Conservation (phyloP, 2,797 vertebrate genomes). For the Acanthornis magna region DNA sequence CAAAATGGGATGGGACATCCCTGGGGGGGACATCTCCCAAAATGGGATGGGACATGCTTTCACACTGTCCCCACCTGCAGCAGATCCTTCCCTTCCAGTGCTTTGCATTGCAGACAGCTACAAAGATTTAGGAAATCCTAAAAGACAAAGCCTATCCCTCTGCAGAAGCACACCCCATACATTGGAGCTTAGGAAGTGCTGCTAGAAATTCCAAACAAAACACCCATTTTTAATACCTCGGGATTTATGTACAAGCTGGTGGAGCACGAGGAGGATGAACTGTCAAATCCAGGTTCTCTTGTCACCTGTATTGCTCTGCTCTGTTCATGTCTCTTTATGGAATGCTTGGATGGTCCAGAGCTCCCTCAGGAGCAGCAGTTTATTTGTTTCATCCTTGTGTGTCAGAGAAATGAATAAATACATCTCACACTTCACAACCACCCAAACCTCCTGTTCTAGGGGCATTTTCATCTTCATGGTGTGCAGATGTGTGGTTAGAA, state of each 20-base stretch:
- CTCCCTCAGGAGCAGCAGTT: background rate
- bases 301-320: background rate
- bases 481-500: background rate
- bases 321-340: background rate
- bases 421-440: background rate
- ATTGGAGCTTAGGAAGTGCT: background rate
- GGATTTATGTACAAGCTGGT: background rate
- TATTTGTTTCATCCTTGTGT: background rate
- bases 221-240: background rate
- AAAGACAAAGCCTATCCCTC: background rate
- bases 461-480: background rate
- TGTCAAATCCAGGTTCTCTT: background rate
- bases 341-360: background rate
- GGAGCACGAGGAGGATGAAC: background rate
- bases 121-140: too few species aligned
- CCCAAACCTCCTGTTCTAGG: background rate
- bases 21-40: background rate
- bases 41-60: background rate
- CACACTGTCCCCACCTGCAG: background rate
- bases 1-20: too few species aligned
- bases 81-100: background rate
- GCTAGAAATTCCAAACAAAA: background rate
- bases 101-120: background rate
- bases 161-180: background rate
- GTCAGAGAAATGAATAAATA: background rate